These are phyloP conservation scores for Tolmerus cingulatus DNA, from an alignment of 2,888 invertebrate species.

Conservation along the genomic window DNA sequence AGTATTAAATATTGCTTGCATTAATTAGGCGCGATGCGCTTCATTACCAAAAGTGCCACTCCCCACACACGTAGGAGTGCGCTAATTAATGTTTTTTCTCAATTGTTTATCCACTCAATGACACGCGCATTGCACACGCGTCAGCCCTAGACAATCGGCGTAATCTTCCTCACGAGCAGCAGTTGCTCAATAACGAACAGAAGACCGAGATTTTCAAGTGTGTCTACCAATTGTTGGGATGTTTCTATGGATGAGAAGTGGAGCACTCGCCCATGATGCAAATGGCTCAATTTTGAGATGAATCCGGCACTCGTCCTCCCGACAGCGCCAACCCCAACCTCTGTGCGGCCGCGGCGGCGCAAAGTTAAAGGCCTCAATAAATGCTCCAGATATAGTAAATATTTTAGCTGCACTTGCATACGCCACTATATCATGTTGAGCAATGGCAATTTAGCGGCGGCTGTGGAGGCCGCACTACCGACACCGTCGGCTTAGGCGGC, in stretches of 20 bases:
- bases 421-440: not conserved
- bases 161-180: not conserved
- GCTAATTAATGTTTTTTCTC: not conserved
- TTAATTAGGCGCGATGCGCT: not conserved
- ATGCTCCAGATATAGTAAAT: conserved; percentile 20
- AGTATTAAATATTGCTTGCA: not conserved
- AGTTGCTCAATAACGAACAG: not conserved
- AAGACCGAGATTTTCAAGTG: conserved; percentile 45
- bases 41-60: not conserved
- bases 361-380: conserved; percentile 38
- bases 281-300: conserved; percentile 41
- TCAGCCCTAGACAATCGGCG: conserved; percentile 3
- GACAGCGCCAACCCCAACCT: not conserved
- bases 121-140: conserved; percentile 21
- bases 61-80: not conserved
- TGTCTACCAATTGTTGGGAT: conserved; percentile 47
- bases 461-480: not conserved
- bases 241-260: conserved; percentile 47
- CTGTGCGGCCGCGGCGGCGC: not conserved
- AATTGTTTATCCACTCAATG: not conserved
- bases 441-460: conserved; percentile 16
- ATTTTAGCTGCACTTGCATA: conserved; percentile 6
- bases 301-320: conserved; percentile 28
- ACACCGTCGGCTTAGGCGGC: not conserved
- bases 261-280: conserved; percentile 43